Percentiles rank a stretch among this genome's conserved stretches.
Evolutionary conservation across 2,797 vertebrate genomes (phyloP).

Genomic region (Eurystomus glaucurus): DNA sequence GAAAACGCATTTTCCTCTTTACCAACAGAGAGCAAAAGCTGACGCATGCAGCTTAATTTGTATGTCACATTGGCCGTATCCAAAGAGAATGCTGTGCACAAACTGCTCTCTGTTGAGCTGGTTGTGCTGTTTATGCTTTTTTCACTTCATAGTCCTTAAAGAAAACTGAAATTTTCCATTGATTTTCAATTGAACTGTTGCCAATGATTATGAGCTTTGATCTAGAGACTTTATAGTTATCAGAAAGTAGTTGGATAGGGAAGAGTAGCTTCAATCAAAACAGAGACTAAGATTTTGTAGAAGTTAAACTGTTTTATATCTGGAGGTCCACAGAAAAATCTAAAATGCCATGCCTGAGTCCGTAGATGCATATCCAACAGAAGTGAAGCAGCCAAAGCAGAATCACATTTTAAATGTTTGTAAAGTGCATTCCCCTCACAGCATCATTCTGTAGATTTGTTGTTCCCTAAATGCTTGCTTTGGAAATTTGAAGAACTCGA

Average conservation of each 20-base stretch:
- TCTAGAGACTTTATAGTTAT: constrained; percentile 1
- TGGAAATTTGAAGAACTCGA: constrained; percentile 26
- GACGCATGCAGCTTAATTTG: constrained; percentile 7
- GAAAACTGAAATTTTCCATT: constrained; percentile 20
- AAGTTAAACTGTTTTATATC: background rate
- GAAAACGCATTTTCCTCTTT: constrained; percentile 35
- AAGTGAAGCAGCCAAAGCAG: constrained; percentile 50
- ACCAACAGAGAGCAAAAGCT: constrained; percentile 40
- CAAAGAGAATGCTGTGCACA: background rate
- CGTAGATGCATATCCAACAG: background rate
- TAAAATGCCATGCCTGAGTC: background rate
- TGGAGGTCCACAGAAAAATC: background rate
- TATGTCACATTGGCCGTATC: background rate
- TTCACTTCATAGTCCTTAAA: background rate
- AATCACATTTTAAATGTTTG: constrained; percentile 49
- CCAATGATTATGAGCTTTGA: constrained; percentile 35
- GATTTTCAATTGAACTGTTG: constrained; percentile 40
- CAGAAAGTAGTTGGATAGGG: constrained; percentile 14
- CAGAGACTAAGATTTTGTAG: background rate
- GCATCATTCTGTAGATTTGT: constrained; percentile 17
- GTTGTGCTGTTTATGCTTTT: constrained; percentile 15
- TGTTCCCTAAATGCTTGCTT: constrained; percentile 48
- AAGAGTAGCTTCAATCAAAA: background rate
- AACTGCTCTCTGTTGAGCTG: background rate
- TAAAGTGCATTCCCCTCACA: constrained; percentile 15